Evolutionary conservation across 2,888 invertebrate species (phyloP).

Genomic region (Rotaria sp.): DNA sequence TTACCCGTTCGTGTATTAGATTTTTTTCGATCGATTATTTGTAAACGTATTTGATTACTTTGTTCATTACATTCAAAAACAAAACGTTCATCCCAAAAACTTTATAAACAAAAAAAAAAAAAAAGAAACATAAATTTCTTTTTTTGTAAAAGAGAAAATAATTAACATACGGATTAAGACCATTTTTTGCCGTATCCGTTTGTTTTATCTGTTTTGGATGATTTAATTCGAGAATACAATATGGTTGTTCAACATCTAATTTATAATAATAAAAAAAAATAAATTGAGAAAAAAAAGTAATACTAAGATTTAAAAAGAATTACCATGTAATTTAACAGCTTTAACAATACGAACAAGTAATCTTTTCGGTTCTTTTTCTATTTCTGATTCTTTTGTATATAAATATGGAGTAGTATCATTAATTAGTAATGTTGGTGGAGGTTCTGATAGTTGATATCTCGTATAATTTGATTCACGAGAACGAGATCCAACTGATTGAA

Average conservation of each 20-base stretch:
- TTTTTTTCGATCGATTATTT: neutral
- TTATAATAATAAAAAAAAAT: no score
- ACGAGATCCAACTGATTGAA: neutral
- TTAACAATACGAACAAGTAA: slow-evolving; percentile 2
- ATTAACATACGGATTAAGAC: neutral
- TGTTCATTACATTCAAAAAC: neutral
- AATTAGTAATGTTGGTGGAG: neutral
- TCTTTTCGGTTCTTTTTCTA: neutral
- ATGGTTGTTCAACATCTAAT: neutral
- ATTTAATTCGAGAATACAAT: slow-evolving; percentile 15
- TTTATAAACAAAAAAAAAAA: neutral
- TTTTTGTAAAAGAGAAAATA: neutral
- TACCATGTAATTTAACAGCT: slow-evolving; percentile 18
- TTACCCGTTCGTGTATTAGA: neutral
- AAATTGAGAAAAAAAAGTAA: neutral
- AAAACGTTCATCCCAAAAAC: slow-evolving; percentile 6
- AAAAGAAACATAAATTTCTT: neutral
- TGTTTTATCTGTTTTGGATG: neutral
- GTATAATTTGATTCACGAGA: neutral
- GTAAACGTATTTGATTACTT: neutral
- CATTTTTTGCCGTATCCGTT: neutral
- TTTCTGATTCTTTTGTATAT: neutral
- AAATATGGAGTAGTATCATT: neutral
- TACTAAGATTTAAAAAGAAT: neutral
- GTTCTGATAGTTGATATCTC: neutral